Evolutionary conservation across 2,113 vertebrate species (phyloP), one percentile per base, ranked within the genome.

Genomic region (Gasterosteus aculeatus): DNA sequence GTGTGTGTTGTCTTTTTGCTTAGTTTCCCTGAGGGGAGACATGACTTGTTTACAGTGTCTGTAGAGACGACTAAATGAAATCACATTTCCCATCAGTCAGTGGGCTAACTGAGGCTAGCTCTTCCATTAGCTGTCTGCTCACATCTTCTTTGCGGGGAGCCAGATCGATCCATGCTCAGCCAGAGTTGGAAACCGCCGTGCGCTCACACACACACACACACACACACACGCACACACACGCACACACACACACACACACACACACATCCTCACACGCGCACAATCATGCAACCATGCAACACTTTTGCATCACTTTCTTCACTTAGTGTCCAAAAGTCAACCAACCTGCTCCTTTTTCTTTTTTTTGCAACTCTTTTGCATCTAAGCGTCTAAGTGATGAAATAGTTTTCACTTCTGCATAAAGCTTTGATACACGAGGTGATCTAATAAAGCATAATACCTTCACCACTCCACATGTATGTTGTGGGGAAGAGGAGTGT

Each of bases 41-140:
- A 85, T 82, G 86, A 80, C 83, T 89, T 91, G 90, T 92, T 92
- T 91, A 88, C 84, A 84, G 75, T 88, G 65, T 88, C 63, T 81
- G 80, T 67, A 74, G 78, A 38, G 38, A 70, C 83, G 81, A 81
- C 80, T 85, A 85, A 91, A 91, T 88, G 77, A 90, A 91, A 91
- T 90, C 86, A 88, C 80, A 84, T 86, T 88, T 89, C 87, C 89
- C 88, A 85, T 92, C 87, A 88, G 86, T 92, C 88, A 87, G 77
- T 81, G 62, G 85, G 88, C 83, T 92, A 92, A 93, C 88, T 89
- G 88, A 85, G 81, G 86, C 83, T 85, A 85, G 81, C 77, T 86
- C 80, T 74, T 87, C 88, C 82, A 90, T 89, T 92, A 90, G 88
- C 64, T 82, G 88, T 89, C 87, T 88, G 83, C 81, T 87, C 85